phyloP scores from a whole-genome alignment of 2,797 vertebrate genomes.

The Scolopax rusticola region DNA sequence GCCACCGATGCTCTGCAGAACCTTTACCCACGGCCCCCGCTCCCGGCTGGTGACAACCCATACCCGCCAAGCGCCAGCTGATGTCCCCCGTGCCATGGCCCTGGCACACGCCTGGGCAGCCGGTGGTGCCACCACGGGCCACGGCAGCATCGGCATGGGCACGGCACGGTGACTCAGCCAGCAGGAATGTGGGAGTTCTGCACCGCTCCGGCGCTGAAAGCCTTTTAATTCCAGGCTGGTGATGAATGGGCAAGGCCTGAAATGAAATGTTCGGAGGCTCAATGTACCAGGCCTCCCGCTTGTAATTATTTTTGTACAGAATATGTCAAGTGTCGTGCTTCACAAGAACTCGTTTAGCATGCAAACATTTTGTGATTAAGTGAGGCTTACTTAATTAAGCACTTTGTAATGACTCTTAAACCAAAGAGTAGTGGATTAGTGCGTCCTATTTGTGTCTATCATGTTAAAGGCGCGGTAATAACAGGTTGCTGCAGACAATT shows the following conservation, averaged over 20 bases:
- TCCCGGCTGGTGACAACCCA: not conserved
- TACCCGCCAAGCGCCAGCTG: not conserved
- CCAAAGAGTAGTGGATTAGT: slow-evolving; percentile 78
- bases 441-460: slow-evolving; percentile 62
- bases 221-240: slow-evolving; percentile 69
- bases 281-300: slow-evolving; percentile 53
- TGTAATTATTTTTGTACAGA: slow-evolving; percentile 77
- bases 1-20: rapidly evolving
- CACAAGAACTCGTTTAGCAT: slow-evolving; percentile 78
- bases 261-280: slow-evolving; percentile 57
- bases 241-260: slow-evolving; percentile 75
- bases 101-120: not conserved
- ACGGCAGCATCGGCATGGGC: not conserved
- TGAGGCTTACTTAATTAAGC: slow-evolving; percentile 85
- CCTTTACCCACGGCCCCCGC: rapidly evolving
- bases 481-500: slow-evolving; percentile 40
- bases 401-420: slow-evolving; percentile 84
- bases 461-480: slow-evolving; percentile 55
- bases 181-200: slow-evolving; percentile 75
- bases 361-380: slow-evolving; percentile 85
- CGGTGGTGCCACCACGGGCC: rapidly evolving
- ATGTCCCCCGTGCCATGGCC: not conserved
- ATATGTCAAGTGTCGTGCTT: slow-evolving; percentile 79
- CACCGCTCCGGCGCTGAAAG: slow-evolving; percentile 20
- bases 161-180: slow-evolving; percentile 58